Evolutionary conservation across 1,140 invertebrate species (phyloP), one percentile per base, ranked within the genome.

Genomic region (Brachystomella parvula): DNA sequence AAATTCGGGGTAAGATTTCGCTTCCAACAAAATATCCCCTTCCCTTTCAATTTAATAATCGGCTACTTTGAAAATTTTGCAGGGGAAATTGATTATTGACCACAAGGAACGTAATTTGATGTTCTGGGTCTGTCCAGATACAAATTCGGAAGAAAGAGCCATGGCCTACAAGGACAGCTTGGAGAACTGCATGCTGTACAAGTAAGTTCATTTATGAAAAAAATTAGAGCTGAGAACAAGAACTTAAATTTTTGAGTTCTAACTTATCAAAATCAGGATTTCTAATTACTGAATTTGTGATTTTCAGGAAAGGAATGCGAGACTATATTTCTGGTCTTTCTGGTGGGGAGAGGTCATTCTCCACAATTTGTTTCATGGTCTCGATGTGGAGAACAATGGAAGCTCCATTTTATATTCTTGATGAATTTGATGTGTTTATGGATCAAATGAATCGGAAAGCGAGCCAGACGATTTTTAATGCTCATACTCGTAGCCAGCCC

Each of bases 381-480:
- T 85, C 94, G 2, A 79, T 98, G 9, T 98, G 95, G 95, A 87
- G 91, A 35, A 87, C 86, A 63, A 88, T 91, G 72, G 85, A 89
- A 67, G 84, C 90, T 66, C 96, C 96, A 0, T 96, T 98, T 78
- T 89, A 92, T 76, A 93, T 96, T 75, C 81, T 98, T 35, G 96
- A 98, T 77, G 96, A 98, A 81, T 97, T 97, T 78, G 96, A 99
- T 78, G 94, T 98, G 0, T 99, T 94, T 77, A 97, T 98, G 89
- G 94, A 70, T 30, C 30, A 30, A 2, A 47, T 60, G 19, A 66
- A 70, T 64, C 57, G 68, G n/a, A 64, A 33, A 15, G 30, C 33
- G 1, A 67, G 68, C 57, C 61, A 64, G 32, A 32, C 33, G 17
- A 62, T 62, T 31, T 35, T 70, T 1, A 64, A 47, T 29, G 58